These are phyloP conservation scores for Epinephelus moara DNA, from an alignment of 2,113 vertebrate genomes.

Conservation along the genomic window DNA sequence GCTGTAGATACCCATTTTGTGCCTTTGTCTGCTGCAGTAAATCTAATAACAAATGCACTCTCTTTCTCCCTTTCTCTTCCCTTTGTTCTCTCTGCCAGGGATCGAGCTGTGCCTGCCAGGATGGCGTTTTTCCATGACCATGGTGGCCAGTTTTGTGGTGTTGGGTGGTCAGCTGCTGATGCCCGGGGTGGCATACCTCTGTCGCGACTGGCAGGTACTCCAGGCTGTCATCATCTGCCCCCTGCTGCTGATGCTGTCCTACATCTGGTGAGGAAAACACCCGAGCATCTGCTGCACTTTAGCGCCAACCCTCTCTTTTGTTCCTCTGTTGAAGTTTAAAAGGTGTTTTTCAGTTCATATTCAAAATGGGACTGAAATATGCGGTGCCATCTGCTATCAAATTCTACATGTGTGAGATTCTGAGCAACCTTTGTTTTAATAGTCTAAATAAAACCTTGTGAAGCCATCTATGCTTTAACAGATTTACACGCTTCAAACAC, in stretches of 20 bases:
- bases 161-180: slow-evolving; percentile 94
- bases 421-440: background rate
- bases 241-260: slow-evolving; percentile 94
- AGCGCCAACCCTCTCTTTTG: background rate
- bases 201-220: slow-evolving; percentile 94
- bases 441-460: slow-evolving; percentile 10
- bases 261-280: slow-evolving; percentile 90
- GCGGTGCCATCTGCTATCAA: background rate
- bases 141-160: slow-evolving; percentile 95
- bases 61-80: background rate
- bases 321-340: slow-evolving; percentile 1
- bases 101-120: slow-evolving; percentile 94
- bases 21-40: background rate
- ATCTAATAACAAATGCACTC: background rate
- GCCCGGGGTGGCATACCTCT: slow-evolving; percentile 93
- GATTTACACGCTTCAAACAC: slow-evolving; percentile 3
- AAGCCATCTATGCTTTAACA: background rate
- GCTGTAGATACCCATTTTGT: background rate
- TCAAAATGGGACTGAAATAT: background rate
- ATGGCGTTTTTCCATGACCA: slow-evolving; percentile 95
- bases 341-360: slow-evolving; percentile 1
- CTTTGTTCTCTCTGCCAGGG: slow-evolving; percentile 80
- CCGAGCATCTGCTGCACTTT: slow-evolving; percentile 9
- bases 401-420: background rate
- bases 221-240: slow-evolving; percentile 96